These are phyloP conservation scores for Xiphophorus couchianus DNA, from an alignment of 2,113 vertebrate species.

Conservation along the genomic window DNA sequence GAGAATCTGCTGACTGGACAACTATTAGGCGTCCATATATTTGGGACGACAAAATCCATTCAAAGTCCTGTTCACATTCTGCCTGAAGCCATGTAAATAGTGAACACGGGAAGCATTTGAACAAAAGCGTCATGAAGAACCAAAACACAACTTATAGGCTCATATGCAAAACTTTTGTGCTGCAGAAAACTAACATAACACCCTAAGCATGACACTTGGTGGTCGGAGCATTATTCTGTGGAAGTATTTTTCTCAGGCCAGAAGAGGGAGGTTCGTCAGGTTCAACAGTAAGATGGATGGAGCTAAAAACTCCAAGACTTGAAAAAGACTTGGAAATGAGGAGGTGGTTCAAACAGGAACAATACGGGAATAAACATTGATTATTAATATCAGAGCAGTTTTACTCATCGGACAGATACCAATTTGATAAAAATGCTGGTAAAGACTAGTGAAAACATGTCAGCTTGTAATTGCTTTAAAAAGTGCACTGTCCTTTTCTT, in stretches of 20 bases:
- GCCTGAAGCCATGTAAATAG: not conserved
- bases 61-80: not conserved
- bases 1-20: too few species aligned
- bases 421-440: not conserved
- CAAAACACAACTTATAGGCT: not conserved
- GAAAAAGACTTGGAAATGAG: not conserved
- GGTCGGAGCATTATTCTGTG: not conserved
- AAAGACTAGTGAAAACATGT: not conserved
- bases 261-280: not conserved
- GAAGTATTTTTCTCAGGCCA: too few species aligned
- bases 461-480: not conserved
- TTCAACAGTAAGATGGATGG: too few species aligned
- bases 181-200: not conserved
- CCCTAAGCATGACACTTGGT: not conserved
- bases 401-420: too few species aligned
- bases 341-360: not conserved
- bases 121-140: not conserved
- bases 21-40: too few species aligned
- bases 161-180: not conserved
- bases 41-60: too few species aligned
- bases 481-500: not conserved
- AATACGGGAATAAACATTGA: too few species aligned
- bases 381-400: too few species aligned
- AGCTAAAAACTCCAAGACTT: too few species aligned
- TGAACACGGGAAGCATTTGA: not conserved